Evolutionary conservation across 1,140 invertebrate genomes (phyloP).

Genomic region (Trichonephila clavipes): DNA sequence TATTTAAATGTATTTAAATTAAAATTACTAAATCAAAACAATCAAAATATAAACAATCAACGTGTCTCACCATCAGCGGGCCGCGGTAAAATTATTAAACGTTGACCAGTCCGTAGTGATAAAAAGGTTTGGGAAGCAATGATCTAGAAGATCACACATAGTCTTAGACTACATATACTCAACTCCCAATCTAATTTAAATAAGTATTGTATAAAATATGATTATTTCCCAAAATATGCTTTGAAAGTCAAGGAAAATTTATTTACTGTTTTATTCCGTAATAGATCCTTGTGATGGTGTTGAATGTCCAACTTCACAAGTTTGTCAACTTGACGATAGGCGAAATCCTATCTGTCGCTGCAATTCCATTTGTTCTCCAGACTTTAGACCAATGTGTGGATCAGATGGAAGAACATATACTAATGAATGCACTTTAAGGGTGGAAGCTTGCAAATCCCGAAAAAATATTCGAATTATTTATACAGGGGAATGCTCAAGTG

Average conservation of each 20-base stretch:
- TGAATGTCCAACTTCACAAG: conserved; percentile 88
- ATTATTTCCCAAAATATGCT: background rate
- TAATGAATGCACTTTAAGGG: conserved; percentile 90
- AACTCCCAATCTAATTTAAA: background rate
- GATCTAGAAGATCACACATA: no score
- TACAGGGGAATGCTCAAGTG: conserved; percentile 86
- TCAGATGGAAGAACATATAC: conserved; percentile 90
- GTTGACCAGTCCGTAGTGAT: no score
- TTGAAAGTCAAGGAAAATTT: background rate
- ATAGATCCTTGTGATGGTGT: conserved; percentile 90
- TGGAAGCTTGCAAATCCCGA: conserved; percentile 88
- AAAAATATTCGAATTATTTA: conserved; percentile 89
- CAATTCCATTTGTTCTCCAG: conserved; percentile 88
- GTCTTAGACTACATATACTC: no score
- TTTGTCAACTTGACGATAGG: conserved; percentile 89
- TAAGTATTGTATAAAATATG: background rate
- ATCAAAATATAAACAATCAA: no score
- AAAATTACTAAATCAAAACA: no score
- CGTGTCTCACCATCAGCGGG: no score
- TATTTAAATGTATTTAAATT: no score
- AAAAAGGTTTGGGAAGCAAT: no score
- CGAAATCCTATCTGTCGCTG: conserved; percentile 90
- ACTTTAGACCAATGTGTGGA: conserved; percentile 91
- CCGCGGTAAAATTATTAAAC: no score
- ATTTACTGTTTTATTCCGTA: background rate